Evolutionary conservation across 2,797 vertebrate species (phyloP).

Genomic region (Muraenolepis orangiensis): DNA sequence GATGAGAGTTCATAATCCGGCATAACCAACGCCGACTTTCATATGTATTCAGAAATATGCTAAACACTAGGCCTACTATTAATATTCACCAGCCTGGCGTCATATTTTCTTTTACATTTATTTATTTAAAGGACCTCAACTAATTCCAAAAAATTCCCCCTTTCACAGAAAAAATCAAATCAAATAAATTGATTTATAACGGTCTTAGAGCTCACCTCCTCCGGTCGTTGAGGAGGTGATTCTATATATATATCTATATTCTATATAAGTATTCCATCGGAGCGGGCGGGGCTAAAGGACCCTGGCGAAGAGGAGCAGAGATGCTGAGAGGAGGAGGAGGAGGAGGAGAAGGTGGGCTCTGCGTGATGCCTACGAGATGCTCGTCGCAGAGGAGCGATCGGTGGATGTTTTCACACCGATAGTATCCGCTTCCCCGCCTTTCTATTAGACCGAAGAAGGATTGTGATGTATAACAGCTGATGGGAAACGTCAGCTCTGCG

Average conservation of each 20-base stretch:
- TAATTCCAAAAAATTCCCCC: too few species aligned
- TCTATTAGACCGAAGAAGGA: not conserved
- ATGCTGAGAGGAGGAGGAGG: slow-evolving; percentile 48
- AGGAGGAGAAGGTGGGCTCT: slow-evolving; percentile 54
- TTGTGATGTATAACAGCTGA: not conserved
- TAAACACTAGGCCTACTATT: not conserved
- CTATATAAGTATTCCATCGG: slow-evolving; percentile 28
- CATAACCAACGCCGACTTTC: not conserved
- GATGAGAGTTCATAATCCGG: not conserved
- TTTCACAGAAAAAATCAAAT: too few species aligned
- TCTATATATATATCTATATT: too few species aligned
- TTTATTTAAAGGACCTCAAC: not conserved
- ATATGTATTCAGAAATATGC: slow-evolving; percentile 3
- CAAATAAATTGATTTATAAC: too few species aligned
- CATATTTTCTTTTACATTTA: not conserved
- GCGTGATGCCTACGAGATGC: slow-evolving; percentile 39
- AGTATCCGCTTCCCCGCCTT: not conserved
- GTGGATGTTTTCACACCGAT: not conserved
- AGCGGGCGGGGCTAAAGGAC: slow-evolving; percentile 55
- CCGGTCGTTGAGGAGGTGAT: slow-evolving; percentile 12
- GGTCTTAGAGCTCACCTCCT: not conserved
- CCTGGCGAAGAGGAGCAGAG: slow-evolving; percentile 38
- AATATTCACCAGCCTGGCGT: not conserved
- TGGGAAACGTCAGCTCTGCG: too few species aligned
- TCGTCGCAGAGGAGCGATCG: not conserved